Evolutionary conservation across 2,797 vertebrate genomes (phyloP).

Genomic region (Coluber constrictor): DNA sequence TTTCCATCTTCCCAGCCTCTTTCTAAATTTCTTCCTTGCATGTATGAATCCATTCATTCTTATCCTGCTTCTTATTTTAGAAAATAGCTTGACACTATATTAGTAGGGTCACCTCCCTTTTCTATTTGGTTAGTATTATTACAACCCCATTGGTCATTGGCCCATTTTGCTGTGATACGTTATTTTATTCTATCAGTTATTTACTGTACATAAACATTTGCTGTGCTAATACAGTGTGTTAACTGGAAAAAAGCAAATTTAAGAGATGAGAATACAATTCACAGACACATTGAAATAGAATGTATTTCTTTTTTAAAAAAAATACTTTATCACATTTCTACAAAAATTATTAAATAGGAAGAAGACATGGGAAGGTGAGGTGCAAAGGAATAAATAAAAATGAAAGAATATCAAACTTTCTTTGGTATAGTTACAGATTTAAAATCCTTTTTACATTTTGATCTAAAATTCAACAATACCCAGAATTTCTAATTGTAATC

Average conservation of each 20-base stretch:
- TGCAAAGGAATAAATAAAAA: not conserved
- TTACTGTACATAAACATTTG: not conserved
- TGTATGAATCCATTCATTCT: not conserved
- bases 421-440: not conserved
- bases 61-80: not conserved
- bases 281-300: not conserved
- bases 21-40: not conserved
- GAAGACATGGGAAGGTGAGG: not conserved
- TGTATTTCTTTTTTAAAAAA: not conserved
- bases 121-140: not conserved
- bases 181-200: not conserved
- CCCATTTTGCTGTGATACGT: not conserved
- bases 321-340: not conserved
- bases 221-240: not conserved
- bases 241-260: not conserved
- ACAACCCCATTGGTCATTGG: not conserved
- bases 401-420: not conserved
- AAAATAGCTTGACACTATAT: not conserved
- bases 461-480: not conserved
- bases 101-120: not conserved
- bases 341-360: not conserved
- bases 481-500: not conserved
- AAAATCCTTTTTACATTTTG: not conserved
- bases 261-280: not conserved
- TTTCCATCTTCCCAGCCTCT: not conserved